Conservation (phyloP, 2,113 vertebrate species). For the Notothenia rossii region DNA sequence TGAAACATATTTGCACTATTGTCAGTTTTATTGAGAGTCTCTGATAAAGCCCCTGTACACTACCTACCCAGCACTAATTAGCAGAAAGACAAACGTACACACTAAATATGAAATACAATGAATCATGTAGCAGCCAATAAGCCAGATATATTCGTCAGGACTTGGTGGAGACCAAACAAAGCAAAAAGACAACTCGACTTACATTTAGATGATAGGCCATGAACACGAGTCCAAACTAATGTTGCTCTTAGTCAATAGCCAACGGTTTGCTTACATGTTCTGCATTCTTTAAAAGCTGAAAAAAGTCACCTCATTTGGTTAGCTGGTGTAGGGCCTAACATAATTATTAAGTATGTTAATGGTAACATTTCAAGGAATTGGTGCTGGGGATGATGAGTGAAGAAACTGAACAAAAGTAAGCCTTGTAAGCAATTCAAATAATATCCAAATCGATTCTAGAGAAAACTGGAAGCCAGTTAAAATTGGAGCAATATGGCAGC, state of each 20-base stretch:
- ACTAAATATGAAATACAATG: neutral
- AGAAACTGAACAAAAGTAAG: too few species aligned
- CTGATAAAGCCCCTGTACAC: neutral
- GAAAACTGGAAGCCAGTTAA: neutral
- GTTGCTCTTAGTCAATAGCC: neutral
- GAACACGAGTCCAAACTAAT: neutral
- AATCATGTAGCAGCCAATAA: too few species aligned
- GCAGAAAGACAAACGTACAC: neutral
- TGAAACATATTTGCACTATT: neutral
- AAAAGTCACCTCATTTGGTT: neutral
- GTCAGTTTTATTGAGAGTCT: neutral
- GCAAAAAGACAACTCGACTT: too few species aligned
- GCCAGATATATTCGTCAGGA: too few species aligned
- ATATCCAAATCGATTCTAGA: neutral
- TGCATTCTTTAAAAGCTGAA: too few species aligned
- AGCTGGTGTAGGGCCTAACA: neutral
- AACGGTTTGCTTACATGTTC: neutral
- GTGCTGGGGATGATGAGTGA: too few species aligned
- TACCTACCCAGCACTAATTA: neutral
- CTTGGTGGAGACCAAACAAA: too few species aligned
- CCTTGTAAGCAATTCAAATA: neutral
- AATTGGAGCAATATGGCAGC: neutral
- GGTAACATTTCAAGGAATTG: neutral
- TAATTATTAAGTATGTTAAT: neutral
- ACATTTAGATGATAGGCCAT: neutral